Evolutionary conservation across 2,888 invertebrate species (phyloP).

Genomic region (Luffia ferchaultella): DNA sequence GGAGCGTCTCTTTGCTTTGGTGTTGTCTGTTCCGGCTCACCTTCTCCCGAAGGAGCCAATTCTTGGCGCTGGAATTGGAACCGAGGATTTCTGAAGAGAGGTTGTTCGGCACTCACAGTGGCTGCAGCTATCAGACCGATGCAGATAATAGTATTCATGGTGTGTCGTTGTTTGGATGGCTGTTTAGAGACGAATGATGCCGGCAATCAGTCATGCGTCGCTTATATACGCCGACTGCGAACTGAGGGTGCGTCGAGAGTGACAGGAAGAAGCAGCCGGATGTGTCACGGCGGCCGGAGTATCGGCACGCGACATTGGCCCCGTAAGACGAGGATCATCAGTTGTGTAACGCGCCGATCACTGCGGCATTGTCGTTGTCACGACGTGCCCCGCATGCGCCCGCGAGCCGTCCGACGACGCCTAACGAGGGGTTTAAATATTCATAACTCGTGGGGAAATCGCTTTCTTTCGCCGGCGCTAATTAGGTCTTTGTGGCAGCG

Average conservation of each 20-base stretch:
- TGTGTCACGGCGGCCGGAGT: conserved; percentile 26
- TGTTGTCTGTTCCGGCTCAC: conserved; percentile 24
- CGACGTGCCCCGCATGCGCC: conserved; percentile 37
- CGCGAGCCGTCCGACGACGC: conserved; percentile 33
- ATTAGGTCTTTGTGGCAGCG: conserved; percentile 25
- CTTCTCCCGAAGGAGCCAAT: conserved; percentile 6
- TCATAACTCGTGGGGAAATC: conserved; percentile 44
- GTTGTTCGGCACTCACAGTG: conserved; percentile 42
- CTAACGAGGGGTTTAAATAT: conserved; percentile 40
- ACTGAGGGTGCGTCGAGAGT: conserved; percentile 34
- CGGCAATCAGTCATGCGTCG: conserved; percentile 21
- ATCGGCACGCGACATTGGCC: conserved; percentile 46
- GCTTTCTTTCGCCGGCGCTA: conserved; percentile 31
- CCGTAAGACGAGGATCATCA: conserved; percentile 41
- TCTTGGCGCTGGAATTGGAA: conserved; percentile 39
- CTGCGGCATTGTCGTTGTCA: neutral
- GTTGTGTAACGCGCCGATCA: conserved; percentile 37
- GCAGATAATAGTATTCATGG: conserved; percentile 42
- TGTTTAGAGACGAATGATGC: conserved; percentile 48
- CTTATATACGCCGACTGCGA: conserved; percentile 40
- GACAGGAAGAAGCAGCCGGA: conserved; percentile 26
- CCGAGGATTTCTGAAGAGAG: conserved; percentile 31
- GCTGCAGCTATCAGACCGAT: conserved; percentile 32
- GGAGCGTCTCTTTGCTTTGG: conserved; percentile 29
- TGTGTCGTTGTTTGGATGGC: conserved; percentile 30